Evolutionary conservation across 2,797 vertebrate genomes (phyloP), one percentile per base, ranked within the genome.

Genomic region (Tachyglossus aculeatus): DNA sequence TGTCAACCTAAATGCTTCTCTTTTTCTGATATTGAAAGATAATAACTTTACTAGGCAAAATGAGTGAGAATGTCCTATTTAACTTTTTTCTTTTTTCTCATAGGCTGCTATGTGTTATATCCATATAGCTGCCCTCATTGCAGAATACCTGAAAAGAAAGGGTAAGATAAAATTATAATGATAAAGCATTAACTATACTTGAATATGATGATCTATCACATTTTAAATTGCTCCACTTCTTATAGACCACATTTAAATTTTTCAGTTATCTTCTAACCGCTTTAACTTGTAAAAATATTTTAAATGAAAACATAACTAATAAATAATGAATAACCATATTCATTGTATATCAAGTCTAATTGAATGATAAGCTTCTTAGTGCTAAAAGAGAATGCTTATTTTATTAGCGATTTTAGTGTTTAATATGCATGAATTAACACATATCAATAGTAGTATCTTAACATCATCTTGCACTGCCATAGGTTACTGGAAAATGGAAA

Each of bases 401-500:
- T 64, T 66, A 38, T 81, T 70, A 80, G 72, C 27, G n/a, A 81
- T 59, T 65, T 65, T 61, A 1, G 85, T 75, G 64, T 87, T 81
- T 88, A 82, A 68, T 85, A 76, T 90, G 85, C 89, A 90, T 88
- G 79, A 85, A 82, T 93, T 93, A 93, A 93, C 91, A 85, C 77
- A 39, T 77, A 82, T 62, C 51, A 54, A 61, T 85, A 80, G 78
- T 74, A 37, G 56, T 83, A 31, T 85, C 84, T 94, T 93, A 90
- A 93, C 88, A 88, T 88, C 87, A 67, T 93, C 90, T 94, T 93
- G 92, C 94, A 88, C 94, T 94, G 88, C 88, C 94, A 93, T 96
- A 99, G 97, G 98, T 96, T 99, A 99, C 94, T 99, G 98, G 98
- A 98, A 96, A 94, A 92, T 94, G 92, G 98, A 99, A 95, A 96